These are phyloP conservation scores for Drosophila borborema DNA, from an alignment of 2,888 invertebrate genomes.

Conservation along the genomic window DNA sequence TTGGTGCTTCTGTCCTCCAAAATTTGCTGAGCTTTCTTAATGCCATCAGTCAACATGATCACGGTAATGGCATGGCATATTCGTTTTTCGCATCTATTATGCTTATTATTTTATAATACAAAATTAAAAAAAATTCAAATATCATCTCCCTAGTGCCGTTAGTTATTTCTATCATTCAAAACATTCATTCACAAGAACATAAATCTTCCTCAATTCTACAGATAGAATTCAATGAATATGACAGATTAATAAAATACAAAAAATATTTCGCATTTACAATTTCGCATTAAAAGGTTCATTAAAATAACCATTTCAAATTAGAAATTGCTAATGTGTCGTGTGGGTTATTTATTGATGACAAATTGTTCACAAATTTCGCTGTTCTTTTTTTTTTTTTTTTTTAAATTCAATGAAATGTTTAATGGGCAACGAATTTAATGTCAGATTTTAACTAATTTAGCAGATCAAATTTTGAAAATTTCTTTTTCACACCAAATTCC, in stretches of 20 bases:
- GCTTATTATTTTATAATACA: not conserved
- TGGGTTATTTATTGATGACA: not conserved
- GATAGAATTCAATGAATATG: too few relatives aligned
- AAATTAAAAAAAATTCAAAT: not conserved
- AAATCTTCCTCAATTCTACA: too few relatives aligned
- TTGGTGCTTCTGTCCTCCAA: not conserved
- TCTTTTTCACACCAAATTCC: conserved; percentile 5
- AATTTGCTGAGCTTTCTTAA: not conserved
- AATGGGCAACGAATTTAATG: conserved; percentile 20
- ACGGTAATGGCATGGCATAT: not conserved
- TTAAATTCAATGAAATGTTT: not conserved
- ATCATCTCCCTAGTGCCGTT: too few relatives aligned
- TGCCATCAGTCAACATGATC: not conserved
- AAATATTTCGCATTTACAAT: too few relatives aligned
- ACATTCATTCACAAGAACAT: too few relatives aligned
- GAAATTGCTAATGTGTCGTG: not conserved
- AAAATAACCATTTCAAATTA: not conserved
- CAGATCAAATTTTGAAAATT: conserved; percentile 23
- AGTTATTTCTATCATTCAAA: too few relatives aligned
- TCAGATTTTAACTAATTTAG: conserved; percentile 7
- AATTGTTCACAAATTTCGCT: not conserved
- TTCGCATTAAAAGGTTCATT: not conserved
- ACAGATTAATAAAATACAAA: too few relatives aligned
- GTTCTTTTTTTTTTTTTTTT: not conserved
- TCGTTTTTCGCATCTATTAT: not conserved